A percentile compares a stretch with the other conserved stretches of the same genome.
Evolutionary conservation across 2,797 vertebrate species (phyloP).

Genomic region (Eurystomus glaucurus): DNA sequence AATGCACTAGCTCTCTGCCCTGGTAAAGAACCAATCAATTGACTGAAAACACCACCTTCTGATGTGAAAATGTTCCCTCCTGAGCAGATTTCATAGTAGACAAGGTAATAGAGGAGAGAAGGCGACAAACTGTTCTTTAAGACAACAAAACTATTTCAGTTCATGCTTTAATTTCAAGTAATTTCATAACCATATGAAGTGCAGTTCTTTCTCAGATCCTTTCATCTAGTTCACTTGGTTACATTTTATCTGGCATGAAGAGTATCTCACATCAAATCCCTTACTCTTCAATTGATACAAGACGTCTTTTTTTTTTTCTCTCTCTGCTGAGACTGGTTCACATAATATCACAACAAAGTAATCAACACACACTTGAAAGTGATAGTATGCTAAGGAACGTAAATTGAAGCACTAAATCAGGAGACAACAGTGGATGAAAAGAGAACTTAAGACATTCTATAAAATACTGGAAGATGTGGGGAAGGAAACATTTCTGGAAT

Average conservation of each 20-base stretch:
- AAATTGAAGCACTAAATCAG: slow-evolving; percentile 70
- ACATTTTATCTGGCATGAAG: slow-evolving; percentile 31
- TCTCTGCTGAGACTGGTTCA: slow-evolving; percentile 40
- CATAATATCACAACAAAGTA: slow-evolving; percentile 44
- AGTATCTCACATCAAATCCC: slow-evolving; percentile 43
- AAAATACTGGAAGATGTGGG: neutral
- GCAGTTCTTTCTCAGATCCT: slow-evolving; percentile 4
- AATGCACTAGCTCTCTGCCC: neutral
- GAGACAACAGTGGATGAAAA: slow-evolving; percentile 54
- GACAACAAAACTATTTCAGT: slow-evolving; percentile 16
- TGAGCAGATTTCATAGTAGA: neutral
- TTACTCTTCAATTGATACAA: slow-evolving; percentile 22
- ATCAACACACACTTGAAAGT: slow-evolving; percentile 56
- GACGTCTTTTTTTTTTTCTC: neutral
- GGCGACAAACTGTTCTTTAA: neutral
- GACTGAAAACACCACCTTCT: neutral
- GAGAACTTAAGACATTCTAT: neutral
- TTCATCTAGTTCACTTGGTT: slow-evolving; percentile 30
- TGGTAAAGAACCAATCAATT: neutral
- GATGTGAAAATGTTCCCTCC: neutral
- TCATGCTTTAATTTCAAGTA: slow-evolving; percentile 43
- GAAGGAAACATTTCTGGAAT: slow-evolving; percentile 2
- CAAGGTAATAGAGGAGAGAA: neutral
- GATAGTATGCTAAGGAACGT: slow-evolving; percentile 32
- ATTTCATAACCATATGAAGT: slow-evolving; percentile 10